These are phyloP conservation scores for Barypeithes pellucidus DNA, from an alignment of 2,888 invertebrate genomes.

Conservation along the genomic window DNA sequence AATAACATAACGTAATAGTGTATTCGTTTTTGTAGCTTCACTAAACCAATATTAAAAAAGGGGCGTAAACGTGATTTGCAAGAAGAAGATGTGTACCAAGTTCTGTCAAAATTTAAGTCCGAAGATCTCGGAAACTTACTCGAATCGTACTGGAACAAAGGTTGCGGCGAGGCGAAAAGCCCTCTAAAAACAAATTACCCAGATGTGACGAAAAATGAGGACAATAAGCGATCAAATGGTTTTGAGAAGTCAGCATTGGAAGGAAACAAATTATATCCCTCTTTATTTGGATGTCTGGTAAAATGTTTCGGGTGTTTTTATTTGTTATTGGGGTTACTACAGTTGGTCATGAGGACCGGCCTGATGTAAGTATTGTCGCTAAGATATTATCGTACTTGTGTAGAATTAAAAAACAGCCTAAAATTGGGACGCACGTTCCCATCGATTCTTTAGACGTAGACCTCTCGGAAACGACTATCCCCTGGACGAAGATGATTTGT, in stretches of 20 bases:
- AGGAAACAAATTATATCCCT: slow-evolving; percentile 41
- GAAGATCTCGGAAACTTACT: slow-evolving; percentile 57
- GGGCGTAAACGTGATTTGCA: slow-evolving; percentile 78
- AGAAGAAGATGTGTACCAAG: slow-evolving; percentile 75
- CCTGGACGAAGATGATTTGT: too few species aligned
- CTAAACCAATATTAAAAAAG: slow-evolving; percentile 71
- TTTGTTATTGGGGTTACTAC: slow-evolving; percentile 57
- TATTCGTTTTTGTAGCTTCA: slow-evolving; percentile 30
- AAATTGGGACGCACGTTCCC: too few species aligned
- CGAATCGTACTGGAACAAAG: slow-evolving; percentile 55
- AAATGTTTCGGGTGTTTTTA: slow-evolving; percentile 57
- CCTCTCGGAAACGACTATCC: too few species aligned
- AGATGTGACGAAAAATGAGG: not conserved
- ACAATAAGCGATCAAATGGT: not conserved
- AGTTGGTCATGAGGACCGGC: slow-evolving; percentile 57
- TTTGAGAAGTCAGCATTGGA: not conserved
- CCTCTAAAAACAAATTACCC: not conserved
- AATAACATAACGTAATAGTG: too few species aligned
- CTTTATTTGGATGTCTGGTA: slow-evolving; percentile 54
- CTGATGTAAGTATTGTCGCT: slow-evolving; percentile 57
- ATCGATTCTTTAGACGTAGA: too few species aligned
- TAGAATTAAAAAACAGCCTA: too few species aligned
- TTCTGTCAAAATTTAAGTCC: slow-evolving; percentile 60
- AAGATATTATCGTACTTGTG: not conserved
- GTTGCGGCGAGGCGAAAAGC: not conserved